Base-by-base conservation (phyloP, 1,140 invertebrate species). In the Megalopta genalis region DNA sequence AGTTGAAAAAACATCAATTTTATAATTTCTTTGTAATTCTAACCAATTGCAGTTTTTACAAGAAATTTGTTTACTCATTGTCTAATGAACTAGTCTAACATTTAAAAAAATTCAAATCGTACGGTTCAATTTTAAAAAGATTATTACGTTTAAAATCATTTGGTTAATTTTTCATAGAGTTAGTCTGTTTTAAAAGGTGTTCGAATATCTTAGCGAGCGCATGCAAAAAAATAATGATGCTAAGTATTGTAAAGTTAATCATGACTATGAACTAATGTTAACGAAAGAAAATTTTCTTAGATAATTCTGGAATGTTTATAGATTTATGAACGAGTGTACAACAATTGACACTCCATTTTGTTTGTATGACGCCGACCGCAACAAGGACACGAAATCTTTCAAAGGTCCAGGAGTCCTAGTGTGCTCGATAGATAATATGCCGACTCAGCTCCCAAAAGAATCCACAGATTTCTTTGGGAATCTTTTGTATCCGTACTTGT, bases 371-470 rank as follows among this genome's bases (percentile, higher is more conserved):
- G 99, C 99, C 6, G 98, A 99, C 90, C 95, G 98, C 63, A 99
- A 99, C 89, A 99, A 98, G 90, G 97, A 99, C 83, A 98, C 96
- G 0, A 99, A 99, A 88, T 99, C 97, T 95, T 99, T 99, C 91
- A 98, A 97, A 93, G 98, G 98, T 5, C 96, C 97, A 0, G 99
- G 99, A 27, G 98, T 99, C 4, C 93, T 99, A 65, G 98, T 99
- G 2, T 99, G 99, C 91, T 99, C 98, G 7, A 99, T 99, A 80
- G 99, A 99, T 93, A 99, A 99, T 91, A 99, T 99, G 99, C 99
- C 99, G 2, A 99, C 99, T 0, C 99, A 99, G 91, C 93, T 99
- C 59, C 99, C 99, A 0, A 94, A 97, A 57, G 99, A 99, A 92
- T 96, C 99, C 0, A 99, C 99, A 0, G 98, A 99, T 89, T 98